A percentile compares a stretch with the other conserved stretches of the same genome.
Conservation (phyloP, 2,113 vertebrate species). For the Cyanoramphus novaezelandiae region DNA sequence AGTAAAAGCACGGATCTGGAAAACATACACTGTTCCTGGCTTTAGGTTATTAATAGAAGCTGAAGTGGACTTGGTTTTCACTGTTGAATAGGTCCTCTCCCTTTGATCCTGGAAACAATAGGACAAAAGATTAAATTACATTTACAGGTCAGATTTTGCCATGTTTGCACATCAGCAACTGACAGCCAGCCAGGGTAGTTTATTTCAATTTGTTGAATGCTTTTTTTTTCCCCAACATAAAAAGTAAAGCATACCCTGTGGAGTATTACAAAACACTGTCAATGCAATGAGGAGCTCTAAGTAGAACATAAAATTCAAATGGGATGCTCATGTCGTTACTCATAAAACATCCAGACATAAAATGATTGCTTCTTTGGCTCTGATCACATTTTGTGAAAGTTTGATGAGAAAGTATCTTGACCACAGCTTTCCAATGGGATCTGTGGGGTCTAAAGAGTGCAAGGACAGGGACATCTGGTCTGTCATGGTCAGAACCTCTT, state of each 20-base stretch:
- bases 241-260: constrained; percentile 10
- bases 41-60: constrained; percentile 95
- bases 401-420: background rate
- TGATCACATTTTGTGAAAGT: constrained; percentile 22
- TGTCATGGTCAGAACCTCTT: background rate
- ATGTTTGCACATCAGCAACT: constrained; percentile 27
- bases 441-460: background rate
- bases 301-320: constrained; percentile 66
- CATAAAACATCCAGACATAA: constrained; percentile 51
- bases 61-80: constrained; percentile 93
- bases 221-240: background rate
- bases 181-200: constrained; percentile 39
- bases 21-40: constrained; percentile 95
- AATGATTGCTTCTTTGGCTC: constrained; percentile 14
- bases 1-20: constrained; percentile 97
- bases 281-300: constrained; percentile 34
- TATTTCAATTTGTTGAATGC: constrained; percentile 53
- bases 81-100: constrained; percentile 93
- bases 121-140: constrained; percentile 39
- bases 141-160: constrained; percentile 61
- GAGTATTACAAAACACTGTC: constrained; percentile 31
- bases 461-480: background rate
- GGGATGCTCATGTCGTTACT: constrained; percentile 26
- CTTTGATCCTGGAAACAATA: constrained; percentile 88
- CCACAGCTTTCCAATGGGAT: background rate